Conservation (phyloP, 1,140 invertebrate species). For the Euglossa dilemma region DNA sequence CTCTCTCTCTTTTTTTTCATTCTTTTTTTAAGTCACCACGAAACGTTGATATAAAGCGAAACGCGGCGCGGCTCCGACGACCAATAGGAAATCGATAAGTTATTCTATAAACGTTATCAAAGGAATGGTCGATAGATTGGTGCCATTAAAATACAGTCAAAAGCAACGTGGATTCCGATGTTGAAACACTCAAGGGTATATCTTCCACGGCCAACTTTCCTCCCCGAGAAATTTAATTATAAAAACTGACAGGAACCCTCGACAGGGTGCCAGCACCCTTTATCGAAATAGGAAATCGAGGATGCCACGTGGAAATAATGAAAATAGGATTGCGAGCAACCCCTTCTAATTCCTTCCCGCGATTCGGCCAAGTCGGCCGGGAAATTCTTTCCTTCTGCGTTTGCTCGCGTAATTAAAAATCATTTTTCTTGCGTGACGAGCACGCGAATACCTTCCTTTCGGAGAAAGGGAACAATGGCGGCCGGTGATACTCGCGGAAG, state of each 20-base stretch:
- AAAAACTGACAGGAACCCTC: conserved; percentile 48
- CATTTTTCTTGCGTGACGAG: not conserved
- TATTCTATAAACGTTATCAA: conserved; percentile 48
- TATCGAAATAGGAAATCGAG: conserved; percentile 46
- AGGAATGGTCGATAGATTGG: conserved; percentile 54
- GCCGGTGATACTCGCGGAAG: no score
- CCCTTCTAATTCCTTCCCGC: conserved; percentile 29
- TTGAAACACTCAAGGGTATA: not conserved
- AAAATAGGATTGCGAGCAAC: conserved; percentile 46
- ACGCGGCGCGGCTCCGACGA: conserved; percentile 29
- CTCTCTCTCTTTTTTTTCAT: not conserved
- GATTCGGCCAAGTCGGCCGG: not conserved
- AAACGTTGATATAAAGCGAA: conserved; percentile 56
- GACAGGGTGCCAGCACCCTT: conserved; percentile 39
- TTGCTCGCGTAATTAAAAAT: not conserved
- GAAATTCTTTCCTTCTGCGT: not conserved
- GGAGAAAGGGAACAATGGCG: not conserved
- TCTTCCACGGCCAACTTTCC: conserved; percentile 1
- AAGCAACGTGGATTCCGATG: conserved; percentile 35
- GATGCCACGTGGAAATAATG: conserved; percentile 57
- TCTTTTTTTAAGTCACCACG: conserved; percentile 35
- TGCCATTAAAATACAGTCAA: conserved; percentile 45
- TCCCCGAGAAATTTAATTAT: conserved; percentile 35
- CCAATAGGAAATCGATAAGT: conserved; percentile 70
- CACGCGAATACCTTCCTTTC: not conserved